phyloP scores from a whole-genome alignment of 64 coral and sea anemone genomes.

The Astreopora myriophthalma region DNA sequence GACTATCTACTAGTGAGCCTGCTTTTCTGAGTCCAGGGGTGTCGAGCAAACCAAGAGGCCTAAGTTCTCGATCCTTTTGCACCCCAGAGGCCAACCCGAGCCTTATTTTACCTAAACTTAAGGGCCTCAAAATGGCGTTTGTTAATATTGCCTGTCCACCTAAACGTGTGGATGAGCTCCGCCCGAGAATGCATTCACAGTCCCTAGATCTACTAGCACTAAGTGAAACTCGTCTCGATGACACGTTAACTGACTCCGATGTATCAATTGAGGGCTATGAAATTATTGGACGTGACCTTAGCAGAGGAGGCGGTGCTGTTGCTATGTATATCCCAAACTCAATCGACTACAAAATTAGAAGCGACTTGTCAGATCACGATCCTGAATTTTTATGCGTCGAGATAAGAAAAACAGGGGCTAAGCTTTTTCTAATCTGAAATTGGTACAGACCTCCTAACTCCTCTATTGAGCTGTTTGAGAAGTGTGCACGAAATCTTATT shows the following conservation, averaged over 20 bases:
- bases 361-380: slow-evolving; percentile 14
- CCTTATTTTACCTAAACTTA: slow-evolving; percentile 5
- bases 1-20: neutral
- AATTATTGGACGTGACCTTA: neutral
- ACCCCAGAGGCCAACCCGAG: neutral
- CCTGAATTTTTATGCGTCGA: slow-evolving; percentile 21
- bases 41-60: neutral
- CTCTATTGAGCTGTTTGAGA: neutral
- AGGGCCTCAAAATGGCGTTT: slow-evolving; percentile 10
- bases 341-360: slow-evolving; percentile 9
- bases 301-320: slow-evolving; percentile 5
- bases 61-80: neutral
- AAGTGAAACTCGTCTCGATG: slow-evolving; percentile 10
- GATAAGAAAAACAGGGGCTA: neutral
- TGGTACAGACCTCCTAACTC: neutral
- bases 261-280: neutral
- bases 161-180: slow-evolving; percentile 26
- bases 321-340: neutral
- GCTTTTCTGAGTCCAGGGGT: neutral
- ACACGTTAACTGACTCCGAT: neutral
- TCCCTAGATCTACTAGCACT: slow-evolving; percentile 4
- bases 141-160: slow-evolving; percentile 18
- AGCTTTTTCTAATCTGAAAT: neutral
- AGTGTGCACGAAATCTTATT: neutral
- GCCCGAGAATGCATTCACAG: neutral